Base-by-base conservation (phyloP, 2,113 vertebrate species). In the Oreocharis arfaki region DNA sequence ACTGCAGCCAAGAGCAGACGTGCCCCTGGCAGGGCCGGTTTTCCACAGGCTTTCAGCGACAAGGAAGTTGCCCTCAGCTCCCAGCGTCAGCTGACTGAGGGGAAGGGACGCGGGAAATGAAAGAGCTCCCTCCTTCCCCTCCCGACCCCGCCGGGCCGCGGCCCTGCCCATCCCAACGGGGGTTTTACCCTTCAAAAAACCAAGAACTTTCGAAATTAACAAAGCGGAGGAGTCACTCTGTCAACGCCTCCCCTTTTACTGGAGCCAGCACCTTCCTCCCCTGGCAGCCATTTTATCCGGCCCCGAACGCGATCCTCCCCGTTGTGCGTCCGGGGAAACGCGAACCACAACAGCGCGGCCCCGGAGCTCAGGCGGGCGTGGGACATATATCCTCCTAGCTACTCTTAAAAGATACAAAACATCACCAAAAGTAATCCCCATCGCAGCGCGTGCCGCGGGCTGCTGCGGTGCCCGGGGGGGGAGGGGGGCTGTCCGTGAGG, bases 401-500 rank as follows among this genome's bases (percentile, higher is more conserved):
- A 6, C 42, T 56, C 39, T 1, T 2, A 28, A 24, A 53, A 27
- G 6, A 11, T 16, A 10, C 5, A 6, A 16, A n/a, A 3, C 49
- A 6, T 0, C 11, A 7, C 6, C 10, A 9, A 18, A 27, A 7
- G 0, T 10, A 11, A 32, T 21, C 15, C 33, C 1, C 10, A 12
- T 0, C 4, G 9, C 21, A 22, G 33, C 41, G 5, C 4, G 2
- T 3, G 13, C 49, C 27, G 27, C 28, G 5, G 12, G 32, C 41
- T 7, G 11, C 9, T 3, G 23, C 3, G 21, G 6, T 0, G 5
- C 2, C 17, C 10, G 13, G 19, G 14, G 39, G 24, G 7, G 3
- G 6, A 13, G 5, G 3, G 17, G 13, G 2, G 27, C n/a, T 1
- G 10, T 3, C 30, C 13, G 3, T 1, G 10, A 3, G 1, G 11